Evolutionary conservation across 2,888 invertebrate genomes (phyloP).

Genomic region (Standfussiana lucernea): DNA sequence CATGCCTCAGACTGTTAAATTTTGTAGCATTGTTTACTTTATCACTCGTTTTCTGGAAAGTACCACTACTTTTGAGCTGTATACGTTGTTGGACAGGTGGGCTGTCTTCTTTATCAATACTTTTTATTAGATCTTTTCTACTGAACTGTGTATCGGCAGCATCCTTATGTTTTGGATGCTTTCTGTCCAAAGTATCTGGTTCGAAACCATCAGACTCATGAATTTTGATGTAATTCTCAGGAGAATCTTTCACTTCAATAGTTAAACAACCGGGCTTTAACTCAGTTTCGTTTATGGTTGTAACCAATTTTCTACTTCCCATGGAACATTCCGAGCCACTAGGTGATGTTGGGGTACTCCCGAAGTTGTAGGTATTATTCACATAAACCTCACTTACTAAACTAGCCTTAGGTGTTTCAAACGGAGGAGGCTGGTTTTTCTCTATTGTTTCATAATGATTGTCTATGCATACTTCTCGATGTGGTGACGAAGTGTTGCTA

Average conservation of each 20-base stretch:
- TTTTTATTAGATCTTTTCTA: constrained; percentile 81
- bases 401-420: constrained; percentile 78
- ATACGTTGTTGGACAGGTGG: constrained; percentile 89
- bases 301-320: constrained; percentile 90
- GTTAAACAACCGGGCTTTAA: constrained; percentile 95
- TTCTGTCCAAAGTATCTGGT: constrained; percentile 96
- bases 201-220: constrained; percentile 96
- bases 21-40: constrained; percentile 82
- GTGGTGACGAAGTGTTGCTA: constrained; percentile 87
- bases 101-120: constrained; percentile 74
- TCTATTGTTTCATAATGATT: constrained; percentile 87
- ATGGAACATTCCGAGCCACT: constrained; percentile 91
- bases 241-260: constrained; percentile 95
- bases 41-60: constrained; percentile 91
- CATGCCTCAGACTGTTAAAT: constrained; percentile 93
- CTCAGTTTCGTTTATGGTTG: constrained; percentile 84
- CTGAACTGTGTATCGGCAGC: constrained; percentile 79
- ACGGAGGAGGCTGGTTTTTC: constrained; percentile 70
- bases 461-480: constrained; percentile 78
- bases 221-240: constrained; percentile 94
- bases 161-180: constrained; percentile 90
- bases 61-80: constrained; percentile 92
- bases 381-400: constrained; percentile 95
- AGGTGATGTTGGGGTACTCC: constrained; percentile 91
- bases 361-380: constrained; percentile 93